These are phyloP conservation scores for Scophthalmus maximus DNA, from an alignment of 2,113 vertebrate genomes.

Conservation along the genomic window DNA sequence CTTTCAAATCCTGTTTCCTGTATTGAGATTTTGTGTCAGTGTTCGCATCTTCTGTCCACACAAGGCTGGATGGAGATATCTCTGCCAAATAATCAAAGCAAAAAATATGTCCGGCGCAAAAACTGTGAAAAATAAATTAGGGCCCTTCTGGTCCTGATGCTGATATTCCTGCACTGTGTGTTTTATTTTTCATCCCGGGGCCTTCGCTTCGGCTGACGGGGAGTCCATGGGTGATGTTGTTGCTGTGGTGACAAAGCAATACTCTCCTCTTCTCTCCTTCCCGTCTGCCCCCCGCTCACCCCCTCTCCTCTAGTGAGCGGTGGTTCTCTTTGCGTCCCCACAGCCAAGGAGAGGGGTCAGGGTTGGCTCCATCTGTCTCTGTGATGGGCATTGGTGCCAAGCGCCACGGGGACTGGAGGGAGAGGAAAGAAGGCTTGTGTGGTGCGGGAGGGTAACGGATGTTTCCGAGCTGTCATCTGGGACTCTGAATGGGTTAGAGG, in stretches of 20 bases:
- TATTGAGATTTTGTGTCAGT: conserved; percentile 19
- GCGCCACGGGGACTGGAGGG: conserved; percentile 64
- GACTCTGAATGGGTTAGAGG: conserved; percentile 46
- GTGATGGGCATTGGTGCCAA: conserved; percentile 77
- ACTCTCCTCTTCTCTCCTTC: conserved; percentile 37
- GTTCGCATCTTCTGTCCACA: conserved; percentile 10
- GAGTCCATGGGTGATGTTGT: conserved; percentile 53
- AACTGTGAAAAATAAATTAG: background rate
- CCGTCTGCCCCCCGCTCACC: conserved; percentile 27
- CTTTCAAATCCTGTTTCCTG: conserved; percentile 18
- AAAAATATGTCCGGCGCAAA: conserved; percentile 36
- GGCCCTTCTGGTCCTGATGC: conserved; percentile 39
- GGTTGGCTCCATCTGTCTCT: conserved; percentile 80
- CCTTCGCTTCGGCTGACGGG: conserved; percentile 34
- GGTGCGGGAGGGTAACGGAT: conserved; percentile 59
- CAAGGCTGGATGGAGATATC: background rate
- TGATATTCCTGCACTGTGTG: conserved; percentile 35
- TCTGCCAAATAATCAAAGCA: conserved; percentile 44
- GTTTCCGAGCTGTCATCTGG: conserved; percentile 73
- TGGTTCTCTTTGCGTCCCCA: conserved; percentile 67
- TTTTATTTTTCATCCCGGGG: conserved; percentile 55
- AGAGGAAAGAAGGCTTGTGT: conserved; percentile 55
- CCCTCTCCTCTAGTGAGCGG: conserved; percentile 62
- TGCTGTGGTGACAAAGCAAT: conserved; percentile 64
- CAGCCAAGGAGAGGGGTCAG: conserved; percentile 75